phyloP scores from a whole-genome alignment of 2,113 vertebrate genomes.

The Ammodramus savannarum region DNA sequence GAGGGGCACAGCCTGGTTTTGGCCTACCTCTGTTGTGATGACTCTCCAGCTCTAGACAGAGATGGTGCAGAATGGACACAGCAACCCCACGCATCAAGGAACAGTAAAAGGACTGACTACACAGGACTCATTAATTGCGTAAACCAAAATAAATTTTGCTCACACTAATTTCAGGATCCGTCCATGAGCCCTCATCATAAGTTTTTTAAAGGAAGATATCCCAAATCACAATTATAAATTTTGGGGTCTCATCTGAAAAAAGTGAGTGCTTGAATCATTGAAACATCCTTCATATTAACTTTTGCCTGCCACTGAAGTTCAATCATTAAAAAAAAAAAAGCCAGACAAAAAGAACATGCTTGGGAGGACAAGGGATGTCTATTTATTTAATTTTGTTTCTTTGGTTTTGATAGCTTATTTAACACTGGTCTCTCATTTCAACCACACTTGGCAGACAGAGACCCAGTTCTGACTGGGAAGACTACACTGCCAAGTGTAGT shows the following conservation, averaged over 20 bases:
- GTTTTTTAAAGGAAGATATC: background rate
- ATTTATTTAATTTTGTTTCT: background rate
- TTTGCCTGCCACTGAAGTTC: background rate
- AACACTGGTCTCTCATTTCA: background rate
- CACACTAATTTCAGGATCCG: background rate
- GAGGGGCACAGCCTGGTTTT: background rate
- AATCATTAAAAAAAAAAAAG: background rate
- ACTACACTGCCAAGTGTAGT: background rate
- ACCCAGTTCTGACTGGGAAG: background rate
- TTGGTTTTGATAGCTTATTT: background rate
- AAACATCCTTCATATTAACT: background rate
- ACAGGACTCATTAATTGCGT: fast-evolving
- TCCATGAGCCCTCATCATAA: background rate
- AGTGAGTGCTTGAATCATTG: background rate
- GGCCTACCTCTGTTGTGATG: background rate
- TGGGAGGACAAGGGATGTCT: background rate
- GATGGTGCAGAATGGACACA: background rate
- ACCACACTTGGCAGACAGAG: background rate
- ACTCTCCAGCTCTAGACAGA: background rate
- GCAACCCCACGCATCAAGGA: background rate
- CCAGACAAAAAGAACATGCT: background rate
- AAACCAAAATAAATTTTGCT: background rate
- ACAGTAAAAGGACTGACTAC: background rate
- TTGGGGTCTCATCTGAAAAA: background rate
- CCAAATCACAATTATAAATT: background rate